Evolutionary conservation across 2,888 invertebrate genomes (phyloP).

Genomic region (Odontomyia ornata): DNA sequence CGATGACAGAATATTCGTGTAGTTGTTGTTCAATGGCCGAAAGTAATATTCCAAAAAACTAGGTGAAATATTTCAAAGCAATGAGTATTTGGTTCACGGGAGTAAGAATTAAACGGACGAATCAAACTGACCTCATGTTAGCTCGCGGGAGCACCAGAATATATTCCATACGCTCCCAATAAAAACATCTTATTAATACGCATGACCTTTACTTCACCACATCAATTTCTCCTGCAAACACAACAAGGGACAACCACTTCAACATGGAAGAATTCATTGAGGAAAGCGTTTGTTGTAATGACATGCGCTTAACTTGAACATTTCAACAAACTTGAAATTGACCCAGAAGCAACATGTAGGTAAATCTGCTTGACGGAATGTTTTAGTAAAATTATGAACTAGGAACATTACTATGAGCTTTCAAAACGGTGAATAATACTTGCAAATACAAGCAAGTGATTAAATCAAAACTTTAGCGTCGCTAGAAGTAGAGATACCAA

Average conservation of each 20-base stretch:
- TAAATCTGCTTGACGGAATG: conserved; percentile 6
- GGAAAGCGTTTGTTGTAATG: conserved; percentile 24
- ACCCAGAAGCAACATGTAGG: conserved; percentile 40
- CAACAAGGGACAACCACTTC: conserved; percentile 9
- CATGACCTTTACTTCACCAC: conserved; percentile 33
- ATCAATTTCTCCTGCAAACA: conserved; percentile 28
- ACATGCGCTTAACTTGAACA: conserved; percentile 25
- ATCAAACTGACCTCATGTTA: conserved; percentile 40
- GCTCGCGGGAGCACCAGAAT: conserved; percentile 20
- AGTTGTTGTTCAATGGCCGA: not conserved
- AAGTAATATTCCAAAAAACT: not conserved
- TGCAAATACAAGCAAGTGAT: no score
- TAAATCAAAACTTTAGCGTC: no score
- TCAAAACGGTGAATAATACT: no score
- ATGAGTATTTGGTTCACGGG: conserved; percentile 15
- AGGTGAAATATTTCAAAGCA: conserved; percentile 14
- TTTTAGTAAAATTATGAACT: not conserved
- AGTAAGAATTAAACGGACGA: conserved; percentile 14
- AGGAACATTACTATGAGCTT: no score
- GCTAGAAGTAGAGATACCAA: no score
- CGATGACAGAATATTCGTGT: not conserved
- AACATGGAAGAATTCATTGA: conserved; percentile 28
- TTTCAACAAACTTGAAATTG: conserved; percentile 39
- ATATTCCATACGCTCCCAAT: conserved; percentile 42
- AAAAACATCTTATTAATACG: not conserved